phyloP scores from a whole-genome alignment of 2,888 invertebrate genomes.

The Encarsia formosa region DNA sequence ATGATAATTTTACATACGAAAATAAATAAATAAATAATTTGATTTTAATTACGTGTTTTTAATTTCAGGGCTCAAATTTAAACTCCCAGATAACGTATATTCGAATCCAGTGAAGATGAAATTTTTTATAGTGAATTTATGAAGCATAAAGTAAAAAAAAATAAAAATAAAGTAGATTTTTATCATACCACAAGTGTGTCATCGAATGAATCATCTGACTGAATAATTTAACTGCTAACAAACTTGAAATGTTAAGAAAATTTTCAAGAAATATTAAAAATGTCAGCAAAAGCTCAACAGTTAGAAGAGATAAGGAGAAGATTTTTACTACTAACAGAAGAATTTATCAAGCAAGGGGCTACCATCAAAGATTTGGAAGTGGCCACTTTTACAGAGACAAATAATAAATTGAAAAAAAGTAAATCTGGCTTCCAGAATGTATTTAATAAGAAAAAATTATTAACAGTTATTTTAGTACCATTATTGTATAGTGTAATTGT shows the following conservation, averaged over 20 bases:
- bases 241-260: constrained; percentile 24
- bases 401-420: constrained; percentile 16
- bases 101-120: too few species aligned
- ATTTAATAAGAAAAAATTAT: constrained; percentile 23
- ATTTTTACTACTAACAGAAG: constrained; percentile 35
- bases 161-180: too few species aligned
- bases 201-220: constrained; percentile 18
- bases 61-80: too few species aligned
- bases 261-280: constrained; percentile 20
- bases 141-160: too few species aligned
- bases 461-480: constrained; percentile 30
- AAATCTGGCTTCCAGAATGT: constrained; percentile 9
- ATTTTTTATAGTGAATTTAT: too few species aligned
- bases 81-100: too few species aligned
- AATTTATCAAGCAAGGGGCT: constrained; percentile 36
- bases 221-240: background rate
- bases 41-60: too few species aligned
- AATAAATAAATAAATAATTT: too few species aligned
- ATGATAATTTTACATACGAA: too few species aligned
- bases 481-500: constrained; percentile 35
- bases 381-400: constrained; percentile 13
- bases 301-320: constrained; percentile 33
- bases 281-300: constrained; percentile 29
- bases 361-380: constrained; percentile 35
- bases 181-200: too few species aligned